A percentile compares a stretch with the other conserved stretches of the same genome.
phyloP scores from a whole-genome alignment of 1,140 invertebrate genomes.

The Potamilus streckersoni region DNA sequence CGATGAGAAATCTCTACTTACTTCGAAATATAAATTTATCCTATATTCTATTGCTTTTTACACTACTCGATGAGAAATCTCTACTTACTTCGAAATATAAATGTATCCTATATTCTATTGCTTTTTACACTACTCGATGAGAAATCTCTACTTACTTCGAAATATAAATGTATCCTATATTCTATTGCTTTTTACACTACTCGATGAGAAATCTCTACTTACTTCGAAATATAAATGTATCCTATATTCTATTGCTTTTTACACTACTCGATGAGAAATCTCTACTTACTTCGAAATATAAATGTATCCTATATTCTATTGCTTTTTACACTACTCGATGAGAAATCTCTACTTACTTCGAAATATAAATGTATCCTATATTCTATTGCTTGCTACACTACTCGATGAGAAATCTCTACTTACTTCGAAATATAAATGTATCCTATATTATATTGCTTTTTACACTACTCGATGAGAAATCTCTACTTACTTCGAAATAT shows the following conservation, averaged over 20 bases:
- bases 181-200: not conserved
- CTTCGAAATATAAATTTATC: constrained; percentile 13
- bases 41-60: not conserved
- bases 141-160: constrained; percentile 12
- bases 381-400: not conserved
- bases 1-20: not conserved
- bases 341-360: not conserved
- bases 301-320: not conserved
- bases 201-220: not conserved
- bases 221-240: not conserved
- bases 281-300: no score
- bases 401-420: not conserved
- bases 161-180: constrained; percentile 1
- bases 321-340: not conserved
- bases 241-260: not conserved
- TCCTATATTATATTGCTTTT: not conserved
- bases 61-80: not conserved
- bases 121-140: not conserved
- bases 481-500: constrained; percentile 16
- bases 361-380: not conserved
- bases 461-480: not conserved
- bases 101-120: not conserved
- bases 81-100: constrained; percentile 17
- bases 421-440: constrained; percentile 21
- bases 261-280: not conserved